Percentiles rank a stretch among this genome's conserved stretches.
phyloP scores from a whole-genome alignment of 2,797 vertebrate genomes.

The Trichosurus vulpecula region DNA sequence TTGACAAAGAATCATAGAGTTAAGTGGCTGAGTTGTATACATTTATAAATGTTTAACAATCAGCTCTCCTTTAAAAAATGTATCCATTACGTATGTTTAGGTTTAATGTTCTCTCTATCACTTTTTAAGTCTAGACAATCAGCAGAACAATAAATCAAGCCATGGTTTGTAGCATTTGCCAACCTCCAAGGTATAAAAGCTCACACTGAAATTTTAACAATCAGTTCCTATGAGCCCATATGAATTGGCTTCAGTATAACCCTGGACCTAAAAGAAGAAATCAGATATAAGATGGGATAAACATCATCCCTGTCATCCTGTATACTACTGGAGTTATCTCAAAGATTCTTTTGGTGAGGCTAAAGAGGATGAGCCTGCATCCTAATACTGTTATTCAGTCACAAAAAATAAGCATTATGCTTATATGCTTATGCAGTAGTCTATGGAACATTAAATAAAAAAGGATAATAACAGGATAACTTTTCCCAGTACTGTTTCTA shows the following conservation, averaged over 20 bases:
- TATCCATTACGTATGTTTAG: background rate
- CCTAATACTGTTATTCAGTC: background rate
- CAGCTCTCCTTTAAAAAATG: background rate
- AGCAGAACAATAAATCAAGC: background rate
- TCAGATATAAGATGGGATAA: background rate
- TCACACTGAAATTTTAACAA: background rate
- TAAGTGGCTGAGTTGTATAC: background rate
- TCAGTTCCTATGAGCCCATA: background rate
- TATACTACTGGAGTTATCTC: background rate
- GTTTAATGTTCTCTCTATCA: background rate
- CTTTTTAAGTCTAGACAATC: background rate
- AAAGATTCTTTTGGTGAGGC: background rate
- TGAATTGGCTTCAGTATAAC: background rate
- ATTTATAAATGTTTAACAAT: background rate
- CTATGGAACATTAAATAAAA: background rate
- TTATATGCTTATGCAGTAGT: background rate
- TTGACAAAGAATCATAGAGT: background rate
- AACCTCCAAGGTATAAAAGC: background rate
- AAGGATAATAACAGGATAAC: background rate
- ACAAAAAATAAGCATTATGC: background rate
- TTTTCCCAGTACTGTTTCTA: background rate
- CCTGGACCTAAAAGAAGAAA: background rate
- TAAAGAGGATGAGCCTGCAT: background rate
- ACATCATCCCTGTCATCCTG: background rate
- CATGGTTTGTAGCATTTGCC: background rate